phyloP scores from a whole-genome alignment of 2,888 invertebrate genomes.

The Gisinianus flammeolus region DNA sequence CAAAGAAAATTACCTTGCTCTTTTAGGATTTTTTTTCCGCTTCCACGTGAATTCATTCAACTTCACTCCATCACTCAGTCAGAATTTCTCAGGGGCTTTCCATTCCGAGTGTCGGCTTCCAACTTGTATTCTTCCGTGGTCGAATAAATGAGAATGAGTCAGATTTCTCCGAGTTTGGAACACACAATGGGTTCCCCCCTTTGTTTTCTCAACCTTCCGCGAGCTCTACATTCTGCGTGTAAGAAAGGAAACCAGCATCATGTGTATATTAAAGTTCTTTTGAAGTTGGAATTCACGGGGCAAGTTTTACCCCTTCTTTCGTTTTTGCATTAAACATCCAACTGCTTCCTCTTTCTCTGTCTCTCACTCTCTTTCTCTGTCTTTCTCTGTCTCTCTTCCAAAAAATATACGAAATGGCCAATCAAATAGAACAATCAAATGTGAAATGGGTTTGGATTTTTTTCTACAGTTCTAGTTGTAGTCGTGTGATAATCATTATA shows the following conservation, averaged over 20 bases:
- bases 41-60: slow-evolving; percentile 36
- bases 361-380: not conserved
- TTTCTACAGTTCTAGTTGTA: not conserved
- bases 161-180: not conserved
- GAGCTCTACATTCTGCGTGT: not conserved
- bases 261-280: not conserved
- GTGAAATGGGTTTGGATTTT: slow-evolving; percentile 24
- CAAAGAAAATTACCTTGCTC: slow-evolving; percentile 34
- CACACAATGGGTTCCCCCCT: slow-evolving; percentile 17
- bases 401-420: not conserved
- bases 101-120: not conserved
- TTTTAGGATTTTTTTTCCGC: slow-evolving; percentile 31
- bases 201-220: slow-evolving; percentile 32
- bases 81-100: slow-evolving; percentile 37
- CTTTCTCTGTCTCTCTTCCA: no score
- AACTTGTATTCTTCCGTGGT: not conserved
- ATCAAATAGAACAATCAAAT: slow-evolving; percentile 15
- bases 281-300: not conserved
- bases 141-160: slow-evolving; percentile 38
- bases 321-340: not conserved
- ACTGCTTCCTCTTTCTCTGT: not conserved
- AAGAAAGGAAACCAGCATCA: not conserved
- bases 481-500: slow-evolving; percentile 26
- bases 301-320: not conserved
- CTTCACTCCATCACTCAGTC: slow-evolving; percentile 39